A percentile compares a stretch with the other conserved stretches of the same genome.
Conservation (phyloP, 2,113 vertebrate genomes). For the Cairina moschata region DNA sequence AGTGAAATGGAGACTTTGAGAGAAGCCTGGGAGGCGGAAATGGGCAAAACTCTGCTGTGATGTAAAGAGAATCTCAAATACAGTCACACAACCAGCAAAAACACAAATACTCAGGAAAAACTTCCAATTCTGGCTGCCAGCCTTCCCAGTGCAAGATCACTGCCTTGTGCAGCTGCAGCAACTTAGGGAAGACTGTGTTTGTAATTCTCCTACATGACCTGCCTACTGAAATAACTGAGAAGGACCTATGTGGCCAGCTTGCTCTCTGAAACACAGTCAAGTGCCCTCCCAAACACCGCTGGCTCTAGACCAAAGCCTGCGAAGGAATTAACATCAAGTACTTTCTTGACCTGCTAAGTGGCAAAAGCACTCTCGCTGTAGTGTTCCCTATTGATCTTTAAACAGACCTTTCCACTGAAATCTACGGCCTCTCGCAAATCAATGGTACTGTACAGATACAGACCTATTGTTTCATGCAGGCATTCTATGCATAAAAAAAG, state of each 20-base stretch:
- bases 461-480: neutral
- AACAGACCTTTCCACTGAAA: constrained; percentile 11
- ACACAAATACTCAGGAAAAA: neutral
- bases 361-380: neutral
- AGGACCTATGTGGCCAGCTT: neutral
- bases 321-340: neutral
- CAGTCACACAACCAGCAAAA: neutral
- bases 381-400: neutral
- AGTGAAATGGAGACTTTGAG: neutral
- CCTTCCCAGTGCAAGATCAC: rapidly evolving
- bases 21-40: neutral
- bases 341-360: neutral
- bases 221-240: neutral
- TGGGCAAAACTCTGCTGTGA: neutral
- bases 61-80: neutral
- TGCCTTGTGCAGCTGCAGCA: constrained; percentile 6
- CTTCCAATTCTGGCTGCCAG: neutral
- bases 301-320: neutral
- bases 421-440: neutral
- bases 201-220: neutral
- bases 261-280: neutral
- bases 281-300: neutral
- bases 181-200: neutral
- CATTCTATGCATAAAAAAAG: neutral
- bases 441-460: neutral